Base-by-base conservation (phyloP, 2,797 vertebrate species). In the Gymnoscopelus braueri region DNA sequence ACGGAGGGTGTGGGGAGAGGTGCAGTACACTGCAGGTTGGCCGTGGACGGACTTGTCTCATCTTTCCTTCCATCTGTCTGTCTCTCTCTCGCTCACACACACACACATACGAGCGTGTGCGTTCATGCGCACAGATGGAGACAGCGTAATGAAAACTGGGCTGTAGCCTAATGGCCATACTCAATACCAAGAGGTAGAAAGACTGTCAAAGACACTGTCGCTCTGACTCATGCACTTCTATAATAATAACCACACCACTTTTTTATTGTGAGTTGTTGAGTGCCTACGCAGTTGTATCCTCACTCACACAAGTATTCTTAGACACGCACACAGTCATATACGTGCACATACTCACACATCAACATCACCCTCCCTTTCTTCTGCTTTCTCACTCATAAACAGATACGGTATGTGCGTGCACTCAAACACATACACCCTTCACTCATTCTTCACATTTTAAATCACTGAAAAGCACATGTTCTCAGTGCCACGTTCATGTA, bases 111-210 rank as follows among this genome's bases (percentile, higher is more conserved):
- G 2, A 39, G 7, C 5, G 39, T 44, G 9, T 3, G 9, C 7
- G 35, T 39, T 8, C 35, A 8, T 10, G 39, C 39, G 39, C 39
- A 44, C 2, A 7, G 67, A 75, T 79, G 80, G 80, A 81, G 66
- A 47, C 51, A 15, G 48, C 59, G 73, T 84, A 82, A 84, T 85
- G 76, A 83, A 76, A 65, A 74, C 60, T 59, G 62, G 75, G 52
- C 65, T 44, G 13, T 71, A 44, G 39, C 39, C 39, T 44, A 69
- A 82, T 69, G 70, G 79, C 60, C 71, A 72, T 67, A 14, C 6
- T 35, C 69, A 35, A 56, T 56, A 15, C 23, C 54, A 23, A 26
- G 23, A 56, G 23, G 23, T 23, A 9, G 15, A 24, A 12, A 56
- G 3, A 24, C 55, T 44, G 8, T 57, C 55, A 57, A 69, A 79